Conservation (phyloP, 2,888 invertebrate species). For the Eupithecia subumbrata region DNA sequence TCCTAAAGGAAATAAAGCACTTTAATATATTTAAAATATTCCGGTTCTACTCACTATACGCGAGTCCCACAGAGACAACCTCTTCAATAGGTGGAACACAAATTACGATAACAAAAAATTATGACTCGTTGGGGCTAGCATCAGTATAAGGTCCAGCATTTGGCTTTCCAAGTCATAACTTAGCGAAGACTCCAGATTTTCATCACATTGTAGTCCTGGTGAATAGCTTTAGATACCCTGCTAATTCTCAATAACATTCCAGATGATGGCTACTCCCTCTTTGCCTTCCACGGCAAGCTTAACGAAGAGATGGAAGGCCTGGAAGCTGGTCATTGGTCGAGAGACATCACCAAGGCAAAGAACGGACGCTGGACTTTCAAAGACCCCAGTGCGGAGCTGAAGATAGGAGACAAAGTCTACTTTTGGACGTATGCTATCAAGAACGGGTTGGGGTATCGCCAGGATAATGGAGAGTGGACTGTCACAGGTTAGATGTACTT, state of each 20-base stretch:
- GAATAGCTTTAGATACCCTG: background rate
- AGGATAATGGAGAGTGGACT: constrained; percentile 84
- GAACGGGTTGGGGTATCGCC: constrained; percentile 87
- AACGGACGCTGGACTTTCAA: constrained; percentile 87
- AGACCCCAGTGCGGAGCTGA: constrained; percentile 84
- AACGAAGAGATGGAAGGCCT: constrained; percentile 89
- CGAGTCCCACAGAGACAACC: background rate
- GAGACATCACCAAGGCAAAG: constrained; percentile 85
- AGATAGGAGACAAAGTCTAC: constrained; percentile 87
- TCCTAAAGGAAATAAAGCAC: too few species aligned
- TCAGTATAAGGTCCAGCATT: background rate
- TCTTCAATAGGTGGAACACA: background rate
- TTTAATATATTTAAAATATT: background rate
- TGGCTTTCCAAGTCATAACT: background rate
- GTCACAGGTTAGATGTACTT: constrained; percentile 71
- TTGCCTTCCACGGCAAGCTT: constrained; percentile 85
- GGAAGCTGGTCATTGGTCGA: constrained; percentile 87
- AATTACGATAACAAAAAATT: background rate
- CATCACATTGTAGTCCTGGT: background rate
- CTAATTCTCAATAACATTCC: constrained; percentile 35
- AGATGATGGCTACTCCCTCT: constrained; percentile 85
- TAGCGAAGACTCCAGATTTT: background rate
- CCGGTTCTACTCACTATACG: background rate
- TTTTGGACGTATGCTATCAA: constrained; percentile 90
- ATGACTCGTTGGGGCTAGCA: background rate